These are phyloP conservation scores for Cephonodes hylas DNA, from an alignment of 2,888 invertebrate genomes.

Conservation along the genomic window DNA sequence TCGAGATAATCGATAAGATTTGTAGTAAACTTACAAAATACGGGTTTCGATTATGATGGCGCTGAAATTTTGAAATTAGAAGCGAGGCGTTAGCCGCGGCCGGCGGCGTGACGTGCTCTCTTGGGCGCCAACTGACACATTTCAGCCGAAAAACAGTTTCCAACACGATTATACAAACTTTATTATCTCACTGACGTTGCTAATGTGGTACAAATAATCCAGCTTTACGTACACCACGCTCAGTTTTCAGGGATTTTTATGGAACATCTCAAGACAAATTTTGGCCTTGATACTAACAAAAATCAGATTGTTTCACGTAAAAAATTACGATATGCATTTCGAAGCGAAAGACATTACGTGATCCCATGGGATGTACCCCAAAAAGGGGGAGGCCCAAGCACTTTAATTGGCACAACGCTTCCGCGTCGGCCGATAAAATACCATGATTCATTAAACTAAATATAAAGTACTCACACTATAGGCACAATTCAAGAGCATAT, in stretches of 20 bases:
- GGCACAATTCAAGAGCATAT: neutral
- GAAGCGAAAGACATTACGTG: neutral
- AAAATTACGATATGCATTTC: neutral
- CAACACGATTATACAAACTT: neutral
- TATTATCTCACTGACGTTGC: neutral
- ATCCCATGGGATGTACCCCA: neutral
- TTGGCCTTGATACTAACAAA: too few species aligned
- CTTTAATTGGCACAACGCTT: neutral
- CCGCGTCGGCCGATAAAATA: neutral
- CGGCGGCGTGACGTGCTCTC: neutral
- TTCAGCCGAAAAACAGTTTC: neutral
- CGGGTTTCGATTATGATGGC: neutral
- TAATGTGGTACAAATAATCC: too few species aligned
- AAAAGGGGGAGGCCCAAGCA: neutral
- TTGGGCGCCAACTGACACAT: neutral
- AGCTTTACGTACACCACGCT: too few species aligned
- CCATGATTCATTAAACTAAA: conserved; percentile 3
- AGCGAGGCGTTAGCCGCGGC: neutral
- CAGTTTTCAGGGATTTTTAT: too few species aligned
- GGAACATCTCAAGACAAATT: too few species aligned
- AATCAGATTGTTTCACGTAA: neutral
- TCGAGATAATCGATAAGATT: too few species aligned
- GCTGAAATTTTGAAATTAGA: neutral
- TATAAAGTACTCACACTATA: conserved; percentile 2
- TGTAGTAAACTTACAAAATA: too few species aligned